Base-by-base conservation (phyloP, 2,888 invertebrate genomes). In the Andrena flavipes region DNA sequence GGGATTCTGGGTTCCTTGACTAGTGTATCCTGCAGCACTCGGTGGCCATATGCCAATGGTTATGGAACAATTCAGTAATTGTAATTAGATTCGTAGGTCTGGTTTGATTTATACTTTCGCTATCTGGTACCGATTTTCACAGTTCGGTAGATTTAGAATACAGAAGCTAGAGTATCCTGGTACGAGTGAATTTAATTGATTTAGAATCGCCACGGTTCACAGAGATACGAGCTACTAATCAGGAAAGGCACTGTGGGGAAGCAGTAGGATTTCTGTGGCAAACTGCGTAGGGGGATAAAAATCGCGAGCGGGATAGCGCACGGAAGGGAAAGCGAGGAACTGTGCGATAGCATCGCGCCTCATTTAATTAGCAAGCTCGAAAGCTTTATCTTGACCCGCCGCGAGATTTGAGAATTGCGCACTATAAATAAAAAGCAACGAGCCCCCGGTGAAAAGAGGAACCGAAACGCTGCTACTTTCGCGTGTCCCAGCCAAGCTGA, bases 361-460 rank as follows among this genome's bases (percentile, higher is more conserved):
- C 81, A 89, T 90, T 90, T 86, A 90, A 90, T 90, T 90, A 90
- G 84, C 84, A 67, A 85, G 77, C 77, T 82, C 80, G 85, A 72
- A 79, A 85, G 79, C 76, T 54, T 10, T 84, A 64, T 84, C 85
- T 82, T 84, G 85, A 85, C 85, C 84, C 42, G 51, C 71, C 74
- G n/a, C 71, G 63, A 68, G 76, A 73, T 76, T 76, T 64, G 5
- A 80, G 79, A 82, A 85, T 42, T 74, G 64, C 71, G 72, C 65
- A 76, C 78, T 84, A 81, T 78, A 81, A 84, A 81, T 76, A 85
- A 84, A 81, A 70, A 78, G 78, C 76, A 76, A 76, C 78, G 64
- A 71, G 76, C 60, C 23, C 42, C 6, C 35, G 54, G 33, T 33
- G 48, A 77, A 75, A 76, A 72, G 68, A 63, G 33, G 51, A 65